A percentile compares a stretch with the other conserved stretches of the same genome.
Conservation (phyloP, 2,888 invertebrate species). For the Criorhina ranunculi region DNA sequence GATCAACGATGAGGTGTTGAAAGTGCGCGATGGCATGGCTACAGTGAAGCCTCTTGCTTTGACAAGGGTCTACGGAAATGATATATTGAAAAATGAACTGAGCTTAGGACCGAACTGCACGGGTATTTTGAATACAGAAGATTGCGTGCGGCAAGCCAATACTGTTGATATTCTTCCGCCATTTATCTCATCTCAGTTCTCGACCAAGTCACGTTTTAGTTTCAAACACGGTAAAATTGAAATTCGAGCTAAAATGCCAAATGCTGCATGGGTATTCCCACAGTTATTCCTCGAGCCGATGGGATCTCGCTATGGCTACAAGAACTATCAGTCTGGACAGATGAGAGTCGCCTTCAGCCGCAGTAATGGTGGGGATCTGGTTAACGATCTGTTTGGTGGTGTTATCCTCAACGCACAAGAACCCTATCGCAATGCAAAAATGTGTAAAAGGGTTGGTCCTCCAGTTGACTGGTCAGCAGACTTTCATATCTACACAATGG, state of each 20-base stretch:
- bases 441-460: constrained; percentile 78
- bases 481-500: constrained; percentile 89
- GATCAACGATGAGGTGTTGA: constrained; percentile 77
- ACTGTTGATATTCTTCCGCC: constrained; percentile 87
- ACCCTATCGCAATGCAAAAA: constrained; percentile 79
- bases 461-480: constrained; percentile 84
- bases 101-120: constrained; percentile 81
- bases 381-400: constrained; percentile 80
- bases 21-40: constrained; percentile 78
- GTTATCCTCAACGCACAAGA: constrained; percentile 79
- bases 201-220: constrained; percentile 87
- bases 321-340: constrained; percentile 87
- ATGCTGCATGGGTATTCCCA: constrained; percentile 91
- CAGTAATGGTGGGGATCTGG: constrained; percentile 82
- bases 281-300: constrained; percentile 89
- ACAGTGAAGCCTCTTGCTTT: constrained; percentile 78
- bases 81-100: constrained; percentile 61
- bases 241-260: constrained; percentile 89
- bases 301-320: constrained; percentile 86
- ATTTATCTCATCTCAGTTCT: constrained; percentile 87
- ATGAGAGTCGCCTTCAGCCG: constrained; percentile 89
- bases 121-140: constrained; percentile 78
- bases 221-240: constrained; percentile 90
- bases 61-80: constrained; percentile 58
- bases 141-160: constrained; percentile 79